Base-by-base conservation (phyloP, 2,888 invertebrate species). In the Drosophila prostipennis region DNA sequence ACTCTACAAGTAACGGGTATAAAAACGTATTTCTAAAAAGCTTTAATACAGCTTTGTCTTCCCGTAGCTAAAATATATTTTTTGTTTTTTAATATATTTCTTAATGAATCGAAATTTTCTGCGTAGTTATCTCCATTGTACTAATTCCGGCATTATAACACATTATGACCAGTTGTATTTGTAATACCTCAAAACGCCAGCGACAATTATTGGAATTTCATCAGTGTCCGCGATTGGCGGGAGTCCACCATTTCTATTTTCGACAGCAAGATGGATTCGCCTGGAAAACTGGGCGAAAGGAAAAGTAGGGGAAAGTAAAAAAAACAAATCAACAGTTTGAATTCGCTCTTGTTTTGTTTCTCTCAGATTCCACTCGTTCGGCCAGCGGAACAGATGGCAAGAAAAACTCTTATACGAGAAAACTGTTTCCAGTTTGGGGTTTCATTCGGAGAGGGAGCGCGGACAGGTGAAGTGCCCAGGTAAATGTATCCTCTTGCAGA, bases 351-450 rank as follows among this genome's bases (percentile, higher is more conserved):
- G 74, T 84, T 83, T 76, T 83, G 84, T 81, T 83, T 53, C 87
- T 52, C 29, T 36, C 13, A n/a, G 7, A 19, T 55, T 6, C 63
- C 81, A 68, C 0, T 42, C 32, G 29, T 71, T 72, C 37, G 51
- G 54, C 19, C 26, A 16, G 32, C 5, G 39, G 2, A 67, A 70
- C 42, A 36, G 36, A 49, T 37, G 77, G 74, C 55, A 40, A 78
- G n/a, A 58, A 56, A 82, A 77, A 76, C 80, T 88, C 87, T 89
- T 76, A 77, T 88, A 89, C 72, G 1, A 6, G 6, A 45, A 16
- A 10, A 6, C 10, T 11, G 4, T 6, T 7, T 13, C n/a, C 19
- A n/a, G 52, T 11, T 26, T 10, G 46, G 45, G 63, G 52, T 34
- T 40, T 8, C 16, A 8, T 40, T 32, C 10, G 40, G 23, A 32